A percentile compares a stretch with the other conserved stretches of the same genome.
Conservation (phyloP, 2,113 vertebrate genomes). For the Elaphurus davidianus region DNA sequence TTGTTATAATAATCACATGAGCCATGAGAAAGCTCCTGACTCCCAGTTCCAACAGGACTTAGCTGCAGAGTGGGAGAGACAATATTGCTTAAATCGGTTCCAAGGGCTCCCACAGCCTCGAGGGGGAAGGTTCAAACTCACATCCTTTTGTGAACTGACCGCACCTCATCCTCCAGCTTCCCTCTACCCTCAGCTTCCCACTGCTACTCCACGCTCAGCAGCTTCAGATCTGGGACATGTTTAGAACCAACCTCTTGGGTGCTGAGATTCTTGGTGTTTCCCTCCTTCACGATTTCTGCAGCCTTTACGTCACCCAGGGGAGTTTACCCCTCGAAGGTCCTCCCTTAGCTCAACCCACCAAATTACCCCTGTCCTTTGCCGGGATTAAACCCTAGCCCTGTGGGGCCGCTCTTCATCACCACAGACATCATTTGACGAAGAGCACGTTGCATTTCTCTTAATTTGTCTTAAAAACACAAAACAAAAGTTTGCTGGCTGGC, state of each 20-base stretch:
- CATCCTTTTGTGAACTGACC: not conserved
- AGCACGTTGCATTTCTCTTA: conserved; percentile 41
- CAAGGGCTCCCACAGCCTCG: not conserved
- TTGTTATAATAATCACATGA: not conserved
- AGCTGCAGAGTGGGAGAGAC: not conserved
- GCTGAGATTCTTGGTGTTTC: not conserved
- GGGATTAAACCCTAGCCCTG: not conserved
- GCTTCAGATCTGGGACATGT: not conserved
- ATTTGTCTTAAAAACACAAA: conserved; percentile 35
- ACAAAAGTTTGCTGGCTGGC: conserved; percentile 53
- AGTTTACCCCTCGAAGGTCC: not conserved
- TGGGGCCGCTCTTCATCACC: not conserved
- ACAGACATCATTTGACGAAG: not conserved
- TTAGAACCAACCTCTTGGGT: not conserved
- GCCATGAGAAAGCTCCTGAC: not conserved
- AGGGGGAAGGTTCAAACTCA: not conserved
- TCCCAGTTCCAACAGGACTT: not conserved
- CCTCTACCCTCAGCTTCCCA: not conserved
- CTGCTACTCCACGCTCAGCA: not conserved
- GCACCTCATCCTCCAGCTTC: not conserved
- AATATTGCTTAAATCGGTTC: not conserved
- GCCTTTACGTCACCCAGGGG: not conserved
- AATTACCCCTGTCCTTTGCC: not conserved
- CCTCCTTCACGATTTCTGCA: not conserved
- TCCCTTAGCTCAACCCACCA: not conserved